Evolutionary conservation across 2,797 vertebrate species (phyloP), one percentile per base, ranked within the genome.

Genomic region (Alca torda): DNA sequence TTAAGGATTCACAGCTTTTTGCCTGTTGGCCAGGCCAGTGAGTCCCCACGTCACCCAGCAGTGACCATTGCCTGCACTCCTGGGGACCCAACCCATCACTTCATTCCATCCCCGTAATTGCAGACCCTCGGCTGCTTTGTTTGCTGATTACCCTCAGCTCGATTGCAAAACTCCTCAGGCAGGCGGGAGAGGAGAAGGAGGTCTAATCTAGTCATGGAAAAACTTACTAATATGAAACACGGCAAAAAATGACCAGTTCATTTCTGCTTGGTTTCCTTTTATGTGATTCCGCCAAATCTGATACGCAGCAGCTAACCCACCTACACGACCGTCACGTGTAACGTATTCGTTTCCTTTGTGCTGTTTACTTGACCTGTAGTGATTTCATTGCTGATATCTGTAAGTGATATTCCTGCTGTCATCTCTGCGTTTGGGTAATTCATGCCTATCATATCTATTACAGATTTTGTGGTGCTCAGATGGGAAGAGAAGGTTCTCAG

Each of bases 251-350:
- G 60, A 45, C 35, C 70, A 57, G 51, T 31, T 37, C 73, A 60
- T 77, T 86, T 87, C 86, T 70, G 84, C 87, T 85, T 28, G 60
- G 23, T 59, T 95, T 92, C 82, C 77, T 87, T 57, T 46, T 25
- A 16, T 70, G 60, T 56, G 54, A 13, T 45, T 13, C 11, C 10
- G 95, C 95, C 96, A 97, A 41, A 96, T 95, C 95, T 95, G 93
- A 92, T 91, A 21, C 2, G 26, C 72, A 89, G 77, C 89, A 90
- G 72, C 82, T 70, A 48, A 59, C 23, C 82, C 88, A 90, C 84
- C 77, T 39, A 45, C 46, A 3, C n/a, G 73, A 54, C 68, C 14
- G 0, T 54, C 69, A 39, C 5, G 5, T 61, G 78, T 35, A 12
- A 43, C 1, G 3, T 8, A 3, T 57, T 64, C 2, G 3, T 80